Evolutionary conservation across 2,113 vertebrate genomes (phyloP).

Genomic region (Eudyptes chrysolophus): DNA sequence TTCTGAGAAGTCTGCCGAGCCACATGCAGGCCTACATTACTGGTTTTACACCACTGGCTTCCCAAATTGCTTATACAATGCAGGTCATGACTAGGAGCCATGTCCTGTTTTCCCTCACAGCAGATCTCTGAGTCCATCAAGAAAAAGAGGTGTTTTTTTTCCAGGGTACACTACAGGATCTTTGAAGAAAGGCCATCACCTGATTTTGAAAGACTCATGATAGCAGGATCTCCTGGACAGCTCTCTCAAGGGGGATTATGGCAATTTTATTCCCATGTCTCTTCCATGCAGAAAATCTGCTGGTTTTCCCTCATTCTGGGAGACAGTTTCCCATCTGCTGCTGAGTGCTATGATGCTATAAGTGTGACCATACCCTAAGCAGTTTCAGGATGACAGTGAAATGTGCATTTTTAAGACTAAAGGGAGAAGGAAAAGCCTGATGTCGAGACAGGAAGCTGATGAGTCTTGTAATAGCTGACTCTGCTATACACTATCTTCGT

Average conservation of each 20-base stretch:
- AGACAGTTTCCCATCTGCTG: not conserved
- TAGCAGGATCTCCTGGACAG: not conserved
- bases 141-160: not conserved
- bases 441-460: conserved; percentile 62
- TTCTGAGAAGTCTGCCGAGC: not conserved
- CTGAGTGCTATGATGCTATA: conserved; percentile 25
- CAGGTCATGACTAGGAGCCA: not conserved
- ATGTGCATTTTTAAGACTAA: conserved; percentile 59
- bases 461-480: conserved; percentile 40
- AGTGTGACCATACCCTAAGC: conserved; percentile 22
- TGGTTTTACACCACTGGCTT: not conserved
- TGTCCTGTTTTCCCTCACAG: not conserved
- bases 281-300: not conserved
- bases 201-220: not conserved
- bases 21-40: not conserved
- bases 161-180: not conserved
- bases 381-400: conserved; percentile 61
- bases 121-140: not conserved
- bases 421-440: conserved; percentile 61
- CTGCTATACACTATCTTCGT: not conserved
- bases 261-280: not conserved
- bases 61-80: not conserved
- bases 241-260: not conserved
- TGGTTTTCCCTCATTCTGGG: not conserved
- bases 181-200: not conserved